Evolutionary conservation across 2,888 invertebrate species (phyloP).

Genomic region (Netelia inedita): DNA sequence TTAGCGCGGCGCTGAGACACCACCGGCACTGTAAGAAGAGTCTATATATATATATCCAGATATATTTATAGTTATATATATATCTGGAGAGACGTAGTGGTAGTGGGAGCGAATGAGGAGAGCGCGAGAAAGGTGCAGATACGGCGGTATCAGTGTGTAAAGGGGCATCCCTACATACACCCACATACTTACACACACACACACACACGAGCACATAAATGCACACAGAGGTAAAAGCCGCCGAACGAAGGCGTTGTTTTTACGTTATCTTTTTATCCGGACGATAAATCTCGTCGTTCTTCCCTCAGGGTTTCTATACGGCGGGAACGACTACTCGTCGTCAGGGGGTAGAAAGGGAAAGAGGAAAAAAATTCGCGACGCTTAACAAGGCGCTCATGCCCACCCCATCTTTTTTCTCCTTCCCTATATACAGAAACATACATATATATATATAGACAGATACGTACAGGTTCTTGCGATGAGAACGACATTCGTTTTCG

Average conservation of each 20-base stretch:
- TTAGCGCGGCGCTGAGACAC: constrained; percentile 45
- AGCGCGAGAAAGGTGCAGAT: constrained; percentile 47
- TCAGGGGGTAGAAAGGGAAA: constrained; percentile 20
- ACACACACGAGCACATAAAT: constrained; percentile 19
- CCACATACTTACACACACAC: constrained; percentile 26
- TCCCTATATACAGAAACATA: neutral
- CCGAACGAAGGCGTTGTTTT: constrained; percentile 72
- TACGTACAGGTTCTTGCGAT: constrained; percentile 11
- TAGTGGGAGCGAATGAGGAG: constrained; percentile 4
- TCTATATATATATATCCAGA: constrained; percentile 5
- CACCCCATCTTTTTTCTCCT: constrained; percentile 32
- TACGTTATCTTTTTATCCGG: constrained; percentile 75
- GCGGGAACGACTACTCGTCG: constrained; percentile 48
- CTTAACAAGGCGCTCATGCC: constrained; percentile 59
- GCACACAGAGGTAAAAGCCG: constrained; percentile 55
- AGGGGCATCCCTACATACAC: constrained; percentile 31
- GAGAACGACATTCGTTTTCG: constrained; percentile 54
- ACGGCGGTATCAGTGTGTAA: constrained; percentile 33
- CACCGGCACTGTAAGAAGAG: constrained; percentile 9
- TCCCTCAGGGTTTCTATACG: constrained; percentile 49
- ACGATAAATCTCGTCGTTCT: constrained; percentile 78
- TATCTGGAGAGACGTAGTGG: constrained; percentile 11
- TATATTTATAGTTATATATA: neutral
- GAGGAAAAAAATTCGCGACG: constrained; percentile 57
- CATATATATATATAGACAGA: neutral